Conservation (phyloP, 2,113 vertebrate species). For the Pardalotus punctatus region DNA sequence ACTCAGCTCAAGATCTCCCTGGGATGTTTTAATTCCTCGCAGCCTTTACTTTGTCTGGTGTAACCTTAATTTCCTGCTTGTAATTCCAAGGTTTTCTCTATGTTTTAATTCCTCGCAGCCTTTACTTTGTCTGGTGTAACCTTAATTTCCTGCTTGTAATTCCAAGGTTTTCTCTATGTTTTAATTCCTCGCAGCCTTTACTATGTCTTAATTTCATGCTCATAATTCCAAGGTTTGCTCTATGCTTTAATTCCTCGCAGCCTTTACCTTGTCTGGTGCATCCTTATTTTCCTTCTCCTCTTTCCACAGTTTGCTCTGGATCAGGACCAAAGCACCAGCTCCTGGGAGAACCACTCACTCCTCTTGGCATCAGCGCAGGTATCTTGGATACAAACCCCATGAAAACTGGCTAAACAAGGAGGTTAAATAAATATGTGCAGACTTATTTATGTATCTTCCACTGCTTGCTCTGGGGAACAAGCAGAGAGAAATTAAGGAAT, state of each 20-base stretch:
- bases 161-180: neutral
- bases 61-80: neutral
- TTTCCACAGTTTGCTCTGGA: neutral
- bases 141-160: neutral
- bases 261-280: neutral
- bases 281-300: neutral
- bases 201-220: neutral
- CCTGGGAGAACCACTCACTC: neutral
- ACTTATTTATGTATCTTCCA: neutral
- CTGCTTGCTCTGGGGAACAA: neutral
- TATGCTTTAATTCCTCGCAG: neutral
- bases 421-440: neutral
- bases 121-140: neutral
- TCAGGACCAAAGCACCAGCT: neutral
- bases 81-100: neutral
- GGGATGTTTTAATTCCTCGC: neutral
- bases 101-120: neutral
- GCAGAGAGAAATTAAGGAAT: conserved; percentile 14
- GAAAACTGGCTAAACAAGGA: neutral
- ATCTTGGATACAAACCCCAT: neutral
- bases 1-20: neutral
- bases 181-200: neutral
- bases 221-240: neutral
- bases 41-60: neutral
- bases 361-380: neutral